Evolutionary conservation across 2,797 vertebrate genomes (phyloP), one percentile per base, ranked within the genome.

Genomic region (Scarus forsteni): DNA sequence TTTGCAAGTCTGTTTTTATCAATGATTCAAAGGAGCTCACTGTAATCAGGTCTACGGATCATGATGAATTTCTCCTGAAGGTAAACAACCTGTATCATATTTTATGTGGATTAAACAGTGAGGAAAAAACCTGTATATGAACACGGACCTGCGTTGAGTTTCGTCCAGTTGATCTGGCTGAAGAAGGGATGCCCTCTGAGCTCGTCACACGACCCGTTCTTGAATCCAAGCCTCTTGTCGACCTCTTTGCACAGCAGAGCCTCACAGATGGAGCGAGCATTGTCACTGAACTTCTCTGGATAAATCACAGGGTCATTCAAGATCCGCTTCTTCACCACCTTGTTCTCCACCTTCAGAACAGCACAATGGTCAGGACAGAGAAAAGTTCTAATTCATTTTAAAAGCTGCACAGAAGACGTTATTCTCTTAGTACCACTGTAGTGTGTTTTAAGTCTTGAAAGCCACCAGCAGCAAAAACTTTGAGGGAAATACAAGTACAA

Each of bases 271-370:
- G 93, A 94, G 36, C 81, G 93, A 38, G 94, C 92, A 0, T 85
- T 86, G 6, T 90, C 79, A 19, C 94, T 95, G 89, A 98, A 97
- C 51, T 80, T 92, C 52, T 95, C 96, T 0, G 94, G 85, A 88
- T 95, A 98, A 0, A 19, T 81, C 5, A 96, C 95, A 0, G 84
- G 67, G 5, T 96, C 95, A 0, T 92, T 92, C 14, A 97, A 87
- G 66, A 96, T 87, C 6, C 96, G 90, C 42, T 94, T 94, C 65
- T 96, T 98, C 62, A 97, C 83, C 42, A 95, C 96, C 66, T 96
- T 96, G 77, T 94, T 95, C 83, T 97, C 97, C 49, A 97, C 93
- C 97, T 98, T 79, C 0, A 58, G 15, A 48, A n/a, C 49, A 27
- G 12, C 43, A 60, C 7, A 55, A 44, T 35, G 6, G 49, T 11